A percentile compares a stretch with the other conserved stretches of the same genome.
These are phyloP conservation scores for Drosophila ohnishii DNA, from an alignment of 1,140 invertebrate species.

Conservation along the genomic window DNA sequence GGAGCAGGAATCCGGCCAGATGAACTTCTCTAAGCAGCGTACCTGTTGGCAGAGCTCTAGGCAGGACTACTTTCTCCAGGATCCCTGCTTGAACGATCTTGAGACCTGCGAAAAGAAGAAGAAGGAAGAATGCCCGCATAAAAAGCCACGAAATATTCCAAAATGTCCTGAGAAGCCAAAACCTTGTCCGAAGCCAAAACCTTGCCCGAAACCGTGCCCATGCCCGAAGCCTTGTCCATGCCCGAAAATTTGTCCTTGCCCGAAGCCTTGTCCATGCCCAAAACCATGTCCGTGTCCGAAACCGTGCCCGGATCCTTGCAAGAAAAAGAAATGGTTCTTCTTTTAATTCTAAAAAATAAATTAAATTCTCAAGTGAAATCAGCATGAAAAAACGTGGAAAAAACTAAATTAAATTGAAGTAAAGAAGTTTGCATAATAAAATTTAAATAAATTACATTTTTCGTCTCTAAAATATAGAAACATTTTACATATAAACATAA, in stretches of 20 bases:
- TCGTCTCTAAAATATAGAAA: no score
- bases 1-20: background rate
- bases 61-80: background rate
- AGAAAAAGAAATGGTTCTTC: background rate
- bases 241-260: background rate
- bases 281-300: background rate
- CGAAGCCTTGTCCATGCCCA: background rate
- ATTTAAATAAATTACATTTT: no score
- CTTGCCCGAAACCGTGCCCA: background rate
- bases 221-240: background rate
- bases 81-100: background rate
- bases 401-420: background rate
- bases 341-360: background rate
- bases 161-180: no score
- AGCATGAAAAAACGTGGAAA: no score
- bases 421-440: no score
- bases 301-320: background rate
- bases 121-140: background rate
- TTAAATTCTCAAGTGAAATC: background rate
- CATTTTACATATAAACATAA: no score
- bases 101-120: background rate
- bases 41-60: background rate
- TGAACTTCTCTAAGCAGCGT: background rate
- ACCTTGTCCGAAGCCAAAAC: background rate
- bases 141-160: no score